Evolutionary conservation across 2,888 invertebrate species (phyloP).

Genomic region (Drosophila siamana): DNA sequence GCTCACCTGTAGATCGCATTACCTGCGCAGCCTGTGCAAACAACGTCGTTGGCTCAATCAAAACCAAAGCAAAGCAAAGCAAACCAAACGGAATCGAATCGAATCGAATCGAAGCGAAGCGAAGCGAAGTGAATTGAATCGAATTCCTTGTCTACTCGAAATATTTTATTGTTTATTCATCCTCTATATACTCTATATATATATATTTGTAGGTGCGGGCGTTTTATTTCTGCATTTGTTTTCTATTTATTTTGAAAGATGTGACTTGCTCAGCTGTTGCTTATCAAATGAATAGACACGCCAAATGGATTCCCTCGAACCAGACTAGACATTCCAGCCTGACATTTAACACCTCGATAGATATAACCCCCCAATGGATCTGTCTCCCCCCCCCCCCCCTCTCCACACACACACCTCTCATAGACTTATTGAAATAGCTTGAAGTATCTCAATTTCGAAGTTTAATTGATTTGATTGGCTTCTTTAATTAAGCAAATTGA

Average conservation of each 20-base stretch:
- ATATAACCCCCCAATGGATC: conserved; percentile 20
- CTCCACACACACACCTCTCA: too few relatives aligned
- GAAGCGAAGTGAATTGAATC: conserved; percentile 2
- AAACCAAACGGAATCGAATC: conserved; percentile 5
- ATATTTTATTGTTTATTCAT: conserved; percentile 44
- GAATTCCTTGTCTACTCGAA: conserved; percentile 26
- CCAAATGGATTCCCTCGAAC: conserved; percentile 41
- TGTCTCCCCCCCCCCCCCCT: not conserved
- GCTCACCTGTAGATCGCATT: conserved; percentile 59
- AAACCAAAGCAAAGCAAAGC: not conserved
- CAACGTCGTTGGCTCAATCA: conserved; percentile 34
- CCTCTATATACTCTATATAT: not conserved
- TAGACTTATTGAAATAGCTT: too few relatives aligned
- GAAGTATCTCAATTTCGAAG: too few relatives aligned
- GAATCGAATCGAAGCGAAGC: too few relatives aligned
- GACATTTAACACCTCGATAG: conserved; percentile 54
- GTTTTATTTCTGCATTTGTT: conserved; percentile 36
- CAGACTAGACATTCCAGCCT: conserved; percentile 53
- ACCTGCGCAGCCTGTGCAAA: conserved; percentile 65
- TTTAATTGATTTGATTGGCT: too few relatives aligned
- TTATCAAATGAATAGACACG: conserved; percentile 51
- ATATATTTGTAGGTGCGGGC: conserved; percentile 4
- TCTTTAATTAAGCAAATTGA: too few relatives aligned
- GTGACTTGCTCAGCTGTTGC: conserved; percentile 53
- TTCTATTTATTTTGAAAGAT: conserved; percentile 45